Percentiles rank a stretch among this genome's conserved stretches.
phyloP scores from a whole-genome alignment of 2,888 invertebrate genomes.

The Drosophila kuntzei region DNA sequence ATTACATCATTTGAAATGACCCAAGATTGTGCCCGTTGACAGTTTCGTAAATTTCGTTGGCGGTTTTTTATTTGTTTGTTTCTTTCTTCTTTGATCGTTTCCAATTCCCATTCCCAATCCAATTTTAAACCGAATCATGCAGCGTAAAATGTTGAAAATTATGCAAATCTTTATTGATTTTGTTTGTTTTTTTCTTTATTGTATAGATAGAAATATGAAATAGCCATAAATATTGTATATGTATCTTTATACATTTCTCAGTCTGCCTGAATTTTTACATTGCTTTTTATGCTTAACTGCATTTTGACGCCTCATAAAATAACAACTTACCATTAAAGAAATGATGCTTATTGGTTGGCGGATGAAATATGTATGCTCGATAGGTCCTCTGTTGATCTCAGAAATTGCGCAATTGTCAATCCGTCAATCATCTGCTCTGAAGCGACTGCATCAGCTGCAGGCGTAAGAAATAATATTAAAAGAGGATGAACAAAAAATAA shows the following conservation, averaged over 20 bases:
- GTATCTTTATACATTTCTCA: constrained; percentile 6
- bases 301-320: constrained; percentile 60
- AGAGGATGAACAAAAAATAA: constrained; percentile 17
- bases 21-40: constrained; percentile 60
- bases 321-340: constrained; percentile 37
- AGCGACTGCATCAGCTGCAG: constrained; percentile 65
- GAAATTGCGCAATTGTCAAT: constrained; percentile 37
- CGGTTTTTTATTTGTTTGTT: constrained; percentile 55
- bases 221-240: constrained; percentile 34
- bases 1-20: constrained; percentile 66
- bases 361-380: constrained; percentile 33
- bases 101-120: constrained; percentile 32
- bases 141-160: constrained; percentile 65
- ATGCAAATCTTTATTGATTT: constrained; percentile 73
- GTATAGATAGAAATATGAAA: constrained; percentile 45
- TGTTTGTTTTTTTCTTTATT: constrained; percentile 52
- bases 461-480: constrained; percentile 20
- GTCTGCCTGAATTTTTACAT: constrained; percentile 15
- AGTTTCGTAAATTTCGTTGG: constrained; percentile 77
- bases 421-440: constrained; percentile 19
- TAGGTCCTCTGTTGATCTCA: constrained; percentile 1
- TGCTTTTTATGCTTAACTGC: constrained; percentile 47
- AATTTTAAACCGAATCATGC: constrained; percentile 29
- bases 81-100: constrained; percentile 26
- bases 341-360: constrained; percentile 23